Evolutionary conservation across 2,888 invertebrate species (phyloP).

Genomic region (Sinelater perroti): DNA sequence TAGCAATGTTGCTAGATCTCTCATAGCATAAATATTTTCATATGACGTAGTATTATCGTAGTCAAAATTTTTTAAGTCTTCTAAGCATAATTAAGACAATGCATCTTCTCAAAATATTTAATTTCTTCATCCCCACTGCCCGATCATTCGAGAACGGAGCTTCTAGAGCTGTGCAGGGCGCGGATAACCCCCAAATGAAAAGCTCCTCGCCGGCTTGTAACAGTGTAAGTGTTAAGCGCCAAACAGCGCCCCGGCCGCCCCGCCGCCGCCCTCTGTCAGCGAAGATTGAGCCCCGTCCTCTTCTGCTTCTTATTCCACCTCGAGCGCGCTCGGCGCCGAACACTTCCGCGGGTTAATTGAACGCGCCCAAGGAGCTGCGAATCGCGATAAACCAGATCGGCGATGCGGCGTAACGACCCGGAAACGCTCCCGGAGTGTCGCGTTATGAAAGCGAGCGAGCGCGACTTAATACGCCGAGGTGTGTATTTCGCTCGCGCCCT

Average conservation of each 20-base stretch:
- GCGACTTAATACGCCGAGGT: background rate
- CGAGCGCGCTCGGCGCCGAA: background rate
- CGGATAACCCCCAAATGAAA: no score
- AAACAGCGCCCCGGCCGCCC: constrained; percentile 27
- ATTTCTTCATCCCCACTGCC: no score
- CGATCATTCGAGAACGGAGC: no score
- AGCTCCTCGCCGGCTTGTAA: constrained; percentile 4
- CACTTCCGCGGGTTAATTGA: background rate
- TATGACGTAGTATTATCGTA: no score
- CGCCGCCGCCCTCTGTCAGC: constrained; percentile 20
- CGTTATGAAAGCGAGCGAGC: constrained; percentile 5
- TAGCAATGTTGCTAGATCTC: no score
- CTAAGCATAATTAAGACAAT: no score
- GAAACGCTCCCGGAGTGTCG: constrained; percentile 5
- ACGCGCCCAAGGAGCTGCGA: background rate
- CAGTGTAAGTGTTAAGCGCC: constrained; percentile 30
- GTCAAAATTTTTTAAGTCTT: no score
- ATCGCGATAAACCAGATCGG: constrained; percentile 2
- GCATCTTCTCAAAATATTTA: no score
- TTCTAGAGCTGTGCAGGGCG: no score
- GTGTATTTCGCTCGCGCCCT: background rate
- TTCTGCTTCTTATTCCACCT: background rate
- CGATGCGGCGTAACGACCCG: constrained; percentile 9
- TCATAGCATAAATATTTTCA: no score
- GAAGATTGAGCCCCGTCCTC: background rate